These are phyloP conservation scores for Synergus itoensis DNA, from an alignment of 2,888 invertebrate species.

Conservation along the genomic window DNA sequence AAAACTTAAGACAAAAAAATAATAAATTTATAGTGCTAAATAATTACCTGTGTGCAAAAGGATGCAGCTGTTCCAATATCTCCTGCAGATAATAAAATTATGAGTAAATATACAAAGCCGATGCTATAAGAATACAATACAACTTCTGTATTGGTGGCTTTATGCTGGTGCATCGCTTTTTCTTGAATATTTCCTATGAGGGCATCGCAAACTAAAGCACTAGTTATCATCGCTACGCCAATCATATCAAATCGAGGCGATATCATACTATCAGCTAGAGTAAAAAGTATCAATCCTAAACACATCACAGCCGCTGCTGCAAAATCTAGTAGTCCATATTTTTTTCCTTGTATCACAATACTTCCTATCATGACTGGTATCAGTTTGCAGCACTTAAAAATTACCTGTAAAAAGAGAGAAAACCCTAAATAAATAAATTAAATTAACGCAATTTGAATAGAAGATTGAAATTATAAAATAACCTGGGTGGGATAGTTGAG, in stretches of 20 bases:
- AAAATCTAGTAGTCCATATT: conserved; percentile 91
- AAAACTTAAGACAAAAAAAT: conserved; percentile 20
- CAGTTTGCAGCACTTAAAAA: conserved; percentile 98
- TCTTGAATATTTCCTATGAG: conserved; percentile 98
- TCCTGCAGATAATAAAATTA: conserved; percentile 86
- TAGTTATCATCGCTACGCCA: conserved; percentile 88
- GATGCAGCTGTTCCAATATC: conserved; percentile 86
- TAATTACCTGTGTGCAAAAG: conserved; percentile 87
- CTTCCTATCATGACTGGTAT: conserved; percentile 97
- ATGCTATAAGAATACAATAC: conserved; percentile 95
- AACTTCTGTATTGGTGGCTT: conserved; percentile 93
- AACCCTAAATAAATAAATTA: background rate
- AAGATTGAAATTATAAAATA: conserved; percentile 26
- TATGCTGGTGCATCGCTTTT: conserved; percentile 92
- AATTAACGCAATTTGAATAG: background rate
- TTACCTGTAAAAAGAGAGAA: conserved; percentile 80
- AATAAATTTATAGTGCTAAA: conserved; percentile 25
- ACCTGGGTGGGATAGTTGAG: conserved; percentile 96
- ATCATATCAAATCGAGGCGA: conserved; percentile 86
- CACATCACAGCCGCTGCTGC: conserved; percentile 92
- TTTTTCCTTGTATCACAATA: conserved; percentile 93
- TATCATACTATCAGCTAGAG: conserved; percentile 88
- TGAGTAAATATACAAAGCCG: conserved; percentile 89
- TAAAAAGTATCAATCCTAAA: conserved; percentile 93
- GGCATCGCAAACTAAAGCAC: conserved; percentile 95